phyloP scores from a whole-genome alignment of 2,113 vertebrate genomes.

The Pleuronectes platessa region DNA sequence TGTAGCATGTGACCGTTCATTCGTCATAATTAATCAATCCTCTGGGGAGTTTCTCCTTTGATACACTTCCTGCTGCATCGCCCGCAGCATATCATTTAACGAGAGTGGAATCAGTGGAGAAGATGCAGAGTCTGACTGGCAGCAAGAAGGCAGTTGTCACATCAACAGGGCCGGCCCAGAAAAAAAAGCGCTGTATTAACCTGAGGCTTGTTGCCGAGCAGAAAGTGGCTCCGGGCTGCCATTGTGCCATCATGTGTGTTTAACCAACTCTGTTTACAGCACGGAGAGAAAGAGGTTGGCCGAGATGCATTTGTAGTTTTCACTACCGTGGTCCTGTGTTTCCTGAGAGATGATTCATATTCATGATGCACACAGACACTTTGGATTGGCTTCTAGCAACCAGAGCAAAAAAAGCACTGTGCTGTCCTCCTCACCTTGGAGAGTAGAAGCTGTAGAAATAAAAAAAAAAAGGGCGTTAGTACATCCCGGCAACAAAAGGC shows the following conservation, averaged over 20 bases:
- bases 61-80: conserved; percentile 40
- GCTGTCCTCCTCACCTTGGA: conserved; percentile 11
- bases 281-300: conserved; percentile 20
- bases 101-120: conserved; percentile 34
- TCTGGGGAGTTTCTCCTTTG: conserved; percentile 31
- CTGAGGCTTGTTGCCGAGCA: conserved; percentile 58
- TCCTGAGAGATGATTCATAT: conserved; percentile 32
- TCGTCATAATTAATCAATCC: conserved; percentile 66
- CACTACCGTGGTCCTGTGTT: conserved; percentile 14
- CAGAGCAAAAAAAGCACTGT: neutral
- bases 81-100: conserved; percentile 51
- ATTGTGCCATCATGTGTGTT: conserved; percentile 51
- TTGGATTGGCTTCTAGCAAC: conserved; percentile 20
- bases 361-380: conserved; percentile 17
- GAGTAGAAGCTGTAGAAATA: conserved; percentile 23
- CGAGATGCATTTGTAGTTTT: conserved; percentile 32
- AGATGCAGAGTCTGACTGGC: conserved; percentile 65
- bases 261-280: conserved; percentile 53
- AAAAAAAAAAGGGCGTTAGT: neutral
- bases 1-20: conserved; percentile 53
- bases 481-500: conserved; percentile 9
- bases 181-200: conserved; percentile 46
- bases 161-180: conserved; percentile 51
- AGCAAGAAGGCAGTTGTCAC: conserved; percentile 64
- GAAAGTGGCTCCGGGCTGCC: conserved; percentile 57